A percentile compares a stretch with the other conserved stretches of the same genome.
phyloP scores from a whole-genome alignment of 2,113 vertebrate genomes.

The Chunga burmeisteri region DNA sequence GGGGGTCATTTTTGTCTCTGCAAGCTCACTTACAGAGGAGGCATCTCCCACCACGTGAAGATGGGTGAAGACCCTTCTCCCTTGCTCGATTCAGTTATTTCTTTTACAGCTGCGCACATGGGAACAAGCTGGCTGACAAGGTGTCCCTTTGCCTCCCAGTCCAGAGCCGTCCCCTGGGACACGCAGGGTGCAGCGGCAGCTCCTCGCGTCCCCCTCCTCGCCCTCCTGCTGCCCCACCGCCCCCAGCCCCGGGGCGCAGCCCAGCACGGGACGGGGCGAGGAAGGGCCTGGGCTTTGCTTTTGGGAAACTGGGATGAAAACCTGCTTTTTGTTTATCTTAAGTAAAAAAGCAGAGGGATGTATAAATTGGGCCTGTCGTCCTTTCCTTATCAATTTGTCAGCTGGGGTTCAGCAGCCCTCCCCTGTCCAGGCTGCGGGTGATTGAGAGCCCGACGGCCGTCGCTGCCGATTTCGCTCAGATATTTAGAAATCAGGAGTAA shows the following conservation, averaged over 20 bases:
- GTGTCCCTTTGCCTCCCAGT: neutral
- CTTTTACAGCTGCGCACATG: fast-evolving
- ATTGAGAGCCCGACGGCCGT: fast-evolving
- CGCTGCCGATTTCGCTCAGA: fast-evolving
- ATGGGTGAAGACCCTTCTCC: neutral
- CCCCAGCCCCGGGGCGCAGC: neutral
- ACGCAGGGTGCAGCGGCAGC: neutral
- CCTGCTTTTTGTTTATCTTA: too few relatives aligned
- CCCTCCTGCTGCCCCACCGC: neutral
- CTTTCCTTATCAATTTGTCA: neutral
- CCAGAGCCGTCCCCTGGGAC: neutral
- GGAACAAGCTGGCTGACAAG: neutral
- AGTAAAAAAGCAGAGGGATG: neutral
- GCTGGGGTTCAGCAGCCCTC: neutral
- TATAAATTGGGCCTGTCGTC: neutral
- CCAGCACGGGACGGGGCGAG: fast-evolving
- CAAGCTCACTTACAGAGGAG: neutral
- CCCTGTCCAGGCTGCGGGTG: fast-evolving
- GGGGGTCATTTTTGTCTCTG: fast-evolving
- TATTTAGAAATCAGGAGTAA: neutral
- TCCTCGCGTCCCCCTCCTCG: neutral
- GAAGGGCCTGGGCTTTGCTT: neutral
- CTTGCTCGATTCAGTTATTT: fast-evolving
- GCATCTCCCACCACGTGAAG: neutral
- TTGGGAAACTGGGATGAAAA: neutral